phyloP scores from a whole-genome alignment of 2,888 invertebrate genomes.

The Trachelus iudaicus region DNA sequence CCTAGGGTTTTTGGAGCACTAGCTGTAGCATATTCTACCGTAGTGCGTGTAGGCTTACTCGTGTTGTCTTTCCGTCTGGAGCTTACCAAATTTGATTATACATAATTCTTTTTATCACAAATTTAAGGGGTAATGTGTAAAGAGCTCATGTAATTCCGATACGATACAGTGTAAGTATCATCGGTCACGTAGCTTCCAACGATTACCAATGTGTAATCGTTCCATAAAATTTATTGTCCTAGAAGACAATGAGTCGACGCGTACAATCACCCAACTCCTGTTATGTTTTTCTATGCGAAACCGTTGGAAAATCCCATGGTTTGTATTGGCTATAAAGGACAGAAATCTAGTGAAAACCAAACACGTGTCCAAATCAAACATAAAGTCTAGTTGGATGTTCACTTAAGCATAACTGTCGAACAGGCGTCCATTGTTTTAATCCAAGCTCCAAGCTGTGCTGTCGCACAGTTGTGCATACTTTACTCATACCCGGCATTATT shows the following conservation, averaged over 20 bases:
- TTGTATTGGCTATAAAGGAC: neutral
- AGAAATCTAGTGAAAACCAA: neutral
- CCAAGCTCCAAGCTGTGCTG: neutral
- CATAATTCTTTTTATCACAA: neutral
- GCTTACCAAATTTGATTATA: neutral
- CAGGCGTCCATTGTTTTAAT: conserved; percentile 1
- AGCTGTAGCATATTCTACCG: neutral
- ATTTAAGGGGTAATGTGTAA: neutral
- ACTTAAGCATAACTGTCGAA: neutral
- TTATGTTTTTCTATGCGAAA: neutral
- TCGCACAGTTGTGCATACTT: neutral
- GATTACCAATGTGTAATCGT: neutral
- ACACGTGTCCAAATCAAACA: neutral
- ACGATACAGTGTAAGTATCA: neutral
- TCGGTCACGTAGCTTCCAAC: neutral
- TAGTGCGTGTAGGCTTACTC: neutral
- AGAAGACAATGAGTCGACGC: neutral
- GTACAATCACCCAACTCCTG: neutral
- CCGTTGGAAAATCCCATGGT: neutral
- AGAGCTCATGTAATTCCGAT: neutral
- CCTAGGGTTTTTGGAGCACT: neutral
- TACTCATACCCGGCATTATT: conserved; percentile 34
- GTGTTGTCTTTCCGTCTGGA: neutral
- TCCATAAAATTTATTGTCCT: neutral
- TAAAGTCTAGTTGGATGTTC: neutral